phyloP scores from a whole-genome alignment of 2,113 vertebrate genomes.

The Gallinago jamesoni region DNA sequence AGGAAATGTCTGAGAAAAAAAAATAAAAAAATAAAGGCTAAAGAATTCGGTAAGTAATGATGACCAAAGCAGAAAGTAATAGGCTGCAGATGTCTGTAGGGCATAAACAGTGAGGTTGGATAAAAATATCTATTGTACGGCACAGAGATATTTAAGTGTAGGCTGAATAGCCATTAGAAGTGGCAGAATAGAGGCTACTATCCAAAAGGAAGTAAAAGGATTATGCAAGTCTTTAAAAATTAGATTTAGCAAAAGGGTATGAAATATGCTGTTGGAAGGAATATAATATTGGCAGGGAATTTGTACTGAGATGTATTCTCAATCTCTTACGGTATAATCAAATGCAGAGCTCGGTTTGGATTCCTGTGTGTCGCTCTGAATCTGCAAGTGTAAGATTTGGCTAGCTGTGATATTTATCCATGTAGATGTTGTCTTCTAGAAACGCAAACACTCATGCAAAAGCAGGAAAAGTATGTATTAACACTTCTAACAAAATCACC shows the following conservation, averaged over 20 bases:
- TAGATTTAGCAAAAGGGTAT: background rate
- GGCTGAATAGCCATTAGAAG: background rate
- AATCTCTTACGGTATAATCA: background rate
- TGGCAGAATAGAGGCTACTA: background rate
- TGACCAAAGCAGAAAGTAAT: background rate
- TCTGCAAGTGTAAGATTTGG: background rate
- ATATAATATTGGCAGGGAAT: background rate
- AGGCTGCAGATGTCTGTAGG: background rate
- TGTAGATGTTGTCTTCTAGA: background rate
- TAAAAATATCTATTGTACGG: background rate
- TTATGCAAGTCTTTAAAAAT: slow-evolving; percentile 41
- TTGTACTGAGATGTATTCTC: background rate
- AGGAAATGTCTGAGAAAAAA: background rate
- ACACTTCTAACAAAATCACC: background rate
- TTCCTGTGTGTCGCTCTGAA: background rate
- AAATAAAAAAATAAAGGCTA: background rate
- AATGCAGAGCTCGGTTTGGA: background rate
- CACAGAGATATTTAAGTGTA: background rate
- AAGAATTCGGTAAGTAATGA: background rate
- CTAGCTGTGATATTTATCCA: background rate
- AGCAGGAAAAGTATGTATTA: background rate
- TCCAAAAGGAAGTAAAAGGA: background rate
- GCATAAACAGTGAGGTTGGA: background rate
- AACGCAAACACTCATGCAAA: background rate
- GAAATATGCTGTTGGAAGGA: background rate